Evolutionary conservation across 2,113 vertebrate genomes (phyloP), one percentile per base, ranked within the genome.

Genomic region (Alectura lathami): DNA sequence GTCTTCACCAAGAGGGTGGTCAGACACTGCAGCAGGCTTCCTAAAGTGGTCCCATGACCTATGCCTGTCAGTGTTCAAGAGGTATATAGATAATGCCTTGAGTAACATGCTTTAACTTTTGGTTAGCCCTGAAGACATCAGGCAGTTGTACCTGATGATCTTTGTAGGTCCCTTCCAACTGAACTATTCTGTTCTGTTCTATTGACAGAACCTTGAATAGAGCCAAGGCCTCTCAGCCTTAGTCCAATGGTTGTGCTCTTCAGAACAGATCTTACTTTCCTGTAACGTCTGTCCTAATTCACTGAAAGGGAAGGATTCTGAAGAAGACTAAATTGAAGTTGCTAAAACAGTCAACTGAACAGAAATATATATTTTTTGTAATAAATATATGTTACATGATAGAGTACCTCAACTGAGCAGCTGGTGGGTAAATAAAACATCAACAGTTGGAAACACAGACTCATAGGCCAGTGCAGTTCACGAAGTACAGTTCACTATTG

Each of bases 321-420:
- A 87, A 92, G 66, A 54, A 75, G 40, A 26, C 73, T 91, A 72
- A 86, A 91, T 83, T 13, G 32, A 84, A 86, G 48, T 45, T 92
- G 62, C 77, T 81, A 86, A 83, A 89, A 62, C 40, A 56, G 84
- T 94, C 74, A 91, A 40, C 40, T 57, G 40, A 87, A 84, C 48
- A 48, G 62, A 86, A 90, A 83, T 78, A 93, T 78, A 57, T 48
- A 69, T 66, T 82, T n/a, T n/a, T n/a, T 78, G 13, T 89, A 57
- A 75, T 36, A 79, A 88, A 78, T 75, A 54, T 11, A 72, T 66
- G 48, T 88, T 92, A 82, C 48, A 76, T 69, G 77, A 89, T 91
- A 40, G 24, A 94, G n/a, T 47, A 47, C 51, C 91, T 86, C 3
- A 12, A 26, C 67, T 34, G 42, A 88, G 47, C 38, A 78, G 13